phyloP scores from a whole-genome alignment of 2,888 invertebrate species.

The Meganola albula region DNA sequence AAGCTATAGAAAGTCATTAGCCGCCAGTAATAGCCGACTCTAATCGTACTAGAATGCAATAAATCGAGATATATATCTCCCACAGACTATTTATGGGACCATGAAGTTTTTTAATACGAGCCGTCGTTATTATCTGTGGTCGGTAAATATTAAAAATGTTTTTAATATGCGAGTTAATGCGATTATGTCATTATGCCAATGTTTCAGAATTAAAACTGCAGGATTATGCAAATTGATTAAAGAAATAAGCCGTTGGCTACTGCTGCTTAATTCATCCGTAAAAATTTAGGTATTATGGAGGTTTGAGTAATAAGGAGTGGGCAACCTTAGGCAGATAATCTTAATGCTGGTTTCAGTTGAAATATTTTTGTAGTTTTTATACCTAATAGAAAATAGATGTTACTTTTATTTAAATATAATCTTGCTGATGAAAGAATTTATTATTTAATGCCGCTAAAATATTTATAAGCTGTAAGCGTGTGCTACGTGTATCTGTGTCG shows the following conservation, averaged over 20 bases:
- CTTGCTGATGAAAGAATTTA: too few relatives aligned
- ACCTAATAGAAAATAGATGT: too few relatives aligned
- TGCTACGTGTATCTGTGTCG: constrained; percentile 23
- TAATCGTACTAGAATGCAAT: constrained; percentile 24
- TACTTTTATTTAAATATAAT: too few relatives aligned
- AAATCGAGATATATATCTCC: constrained; percentile 28
- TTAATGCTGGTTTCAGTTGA: too few relatives aligned
- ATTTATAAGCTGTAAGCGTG: constrained; percentile 18
- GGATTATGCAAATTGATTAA: constrained; percentile 23
- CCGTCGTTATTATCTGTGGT: constrained; percentile 20
- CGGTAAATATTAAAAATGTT: too few relatives aligned
- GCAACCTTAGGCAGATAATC: too few relatives aligned
- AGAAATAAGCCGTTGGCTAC: constrained; percentile 23
- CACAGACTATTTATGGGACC: constrained; percentile 21
- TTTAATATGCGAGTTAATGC: too few relatives aligned
- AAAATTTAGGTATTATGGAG: too few relatives aligned
- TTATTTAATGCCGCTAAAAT: constrained; percentile 26
- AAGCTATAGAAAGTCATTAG: constrained; percentile 36
- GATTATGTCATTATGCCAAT: too few relatives aligned
- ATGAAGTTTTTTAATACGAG: constrained; percentile 21
- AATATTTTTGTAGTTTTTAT: constrained; percentile 3
- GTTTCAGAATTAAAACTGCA: constrained; percentile 20
- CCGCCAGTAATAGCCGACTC: constrained; percentile 20
- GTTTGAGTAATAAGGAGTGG: too few relatives aligned
- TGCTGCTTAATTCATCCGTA: too few relatives aligned